Evolutionary conservation across 2,113 vertebrate genomes (phyloP).

Genomic region (Stomatorhinus ivindoensis): DNA sequence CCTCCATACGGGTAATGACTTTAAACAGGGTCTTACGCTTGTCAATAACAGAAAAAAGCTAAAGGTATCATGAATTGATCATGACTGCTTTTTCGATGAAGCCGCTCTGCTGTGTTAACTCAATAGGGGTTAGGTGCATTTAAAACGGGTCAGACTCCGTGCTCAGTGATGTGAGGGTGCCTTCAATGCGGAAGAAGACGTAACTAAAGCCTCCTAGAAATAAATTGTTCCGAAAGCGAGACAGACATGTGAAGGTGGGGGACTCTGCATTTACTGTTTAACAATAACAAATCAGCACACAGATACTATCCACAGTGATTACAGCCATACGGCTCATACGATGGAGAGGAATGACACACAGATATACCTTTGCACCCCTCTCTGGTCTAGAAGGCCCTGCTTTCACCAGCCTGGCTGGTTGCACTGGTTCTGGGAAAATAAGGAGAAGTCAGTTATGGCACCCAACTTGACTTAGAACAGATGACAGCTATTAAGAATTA

Average conservation of each 20-base stretch:
- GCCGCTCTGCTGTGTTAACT: not conserved
- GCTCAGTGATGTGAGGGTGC: not conserved
- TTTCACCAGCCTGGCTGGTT: conserved; percentile 9
- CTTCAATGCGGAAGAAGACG: not conserved
- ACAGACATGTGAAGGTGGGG: not conserved
- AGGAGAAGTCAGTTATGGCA: not conserved
- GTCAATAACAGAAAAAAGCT: not conserved
- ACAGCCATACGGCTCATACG: not conserved
- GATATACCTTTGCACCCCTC: conserved; percentile 9
- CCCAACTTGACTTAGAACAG: not conserved
- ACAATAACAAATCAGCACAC: not conserved
- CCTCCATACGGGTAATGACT: not conserved
- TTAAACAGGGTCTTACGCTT: not conserved
- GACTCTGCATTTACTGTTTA: not conserved
- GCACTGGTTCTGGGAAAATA: conserved; percentile 2
- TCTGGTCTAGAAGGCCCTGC: conserved; percentile 4
- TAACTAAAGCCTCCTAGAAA: not conserved
- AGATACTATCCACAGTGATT: not conserved
- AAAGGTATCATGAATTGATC: not conserved
- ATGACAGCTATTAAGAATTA: not conserved
- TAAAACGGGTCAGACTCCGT: not conserved
- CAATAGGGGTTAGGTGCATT: not conserved
- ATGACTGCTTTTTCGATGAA: not conserved
- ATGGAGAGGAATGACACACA: not conserved
- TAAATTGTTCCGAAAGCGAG: not conserved